phyloP scores from a whole-genome alignment of 2,113 vertebrate genomes.

The Rhea pennata region DNA sequence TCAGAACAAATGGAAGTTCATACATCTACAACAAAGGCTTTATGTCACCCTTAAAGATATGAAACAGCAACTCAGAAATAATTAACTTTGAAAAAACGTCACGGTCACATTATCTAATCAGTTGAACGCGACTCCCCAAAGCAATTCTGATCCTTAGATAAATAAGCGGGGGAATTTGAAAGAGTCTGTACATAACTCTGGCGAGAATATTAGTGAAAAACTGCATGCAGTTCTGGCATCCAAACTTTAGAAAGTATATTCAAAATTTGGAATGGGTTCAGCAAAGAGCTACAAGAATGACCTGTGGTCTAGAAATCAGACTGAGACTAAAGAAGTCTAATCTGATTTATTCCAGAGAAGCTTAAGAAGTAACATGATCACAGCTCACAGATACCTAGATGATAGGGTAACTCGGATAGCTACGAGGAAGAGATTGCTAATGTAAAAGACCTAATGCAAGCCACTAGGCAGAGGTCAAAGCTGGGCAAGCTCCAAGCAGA shows the following conservation, averaged over 20 bases:
- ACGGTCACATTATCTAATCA: slow-evolving; percentile 23
- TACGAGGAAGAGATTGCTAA: background rate
- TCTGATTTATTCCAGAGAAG: slow-evolving; percentile 51
- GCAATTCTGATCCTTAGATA: slow-evolving; percentile 40
- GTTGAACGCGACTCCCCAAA: slow-evolving; percentile 19
- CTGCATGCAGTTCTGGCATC: slow-evolving; percentile 45
- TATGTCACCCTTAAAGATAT: background rate
- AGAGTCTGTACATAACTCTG: slow-evolving; percentile 12
- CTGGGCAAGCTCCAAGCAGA: background rate
- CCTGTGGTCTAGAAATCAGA: slow-evolving; percentile 56
- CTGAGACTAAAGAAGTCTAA: slow-evolving; percentile 53
- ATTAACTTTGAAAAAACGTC: slow-evolving; percentile 33
- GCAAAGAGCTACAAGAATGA: slow-evolving; percentile 38
- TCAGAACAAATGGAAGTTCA: background rate
- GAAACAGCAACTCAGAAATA: slow-evolving; percentile 13
- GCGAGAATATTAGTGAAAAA: slow-evolving; percentile 53
- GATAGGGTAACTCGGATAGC: background rate
- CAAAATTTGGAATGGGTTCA: slow-evolving; percentile 41
- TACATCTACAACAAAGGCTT: background rate
- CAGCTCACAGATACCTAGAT: background rate
- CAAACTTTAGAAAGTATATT: background rate
- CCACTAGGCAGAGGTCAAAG: background rate
- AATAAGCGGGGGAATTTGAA: slow-evolving; percentile 43
- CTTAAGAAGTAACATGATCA: slow-evolving; percentile 39
- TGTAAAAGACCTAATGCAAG: slow-evolving; percentile 18